phyloP scores from a whole-genome alignment of 2,113 vertebrate species.

The Gila orcuttii region DNA sequence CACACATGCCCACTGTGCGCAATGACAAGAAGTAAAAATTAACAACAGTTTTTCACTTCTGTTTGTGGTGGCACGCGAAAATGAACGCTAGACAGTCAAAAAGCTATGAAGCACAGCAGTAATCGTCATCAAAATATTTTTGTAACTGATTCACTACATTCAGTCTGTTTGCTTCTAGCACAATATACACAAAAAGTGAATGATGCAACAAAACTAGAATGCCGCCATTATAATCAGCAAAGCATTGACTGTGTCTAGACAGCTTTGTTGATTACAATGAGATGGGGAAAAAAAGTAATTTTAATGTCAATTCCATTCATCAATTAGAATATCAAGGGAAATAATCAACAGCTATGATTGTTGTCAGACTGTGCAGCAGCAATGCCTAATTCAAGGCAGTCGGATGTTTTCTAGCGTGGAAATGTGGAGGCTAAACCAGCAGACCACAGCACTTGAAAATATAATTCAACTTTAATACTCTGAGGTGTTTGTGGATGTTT shows the following conservation, averaged over 20 bases:
- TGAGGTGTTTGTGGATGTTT: conserved; percentile 15
- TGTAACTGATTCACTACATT: background rate
- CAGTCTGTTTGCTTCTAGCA: background rate
- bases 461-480: conserved; percentile 7
- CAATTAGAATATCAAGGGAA: background rate
- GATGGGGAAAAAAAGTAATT: background rate
- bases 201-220: background rate
- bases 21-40: background rate
- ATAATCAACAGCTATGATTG: background rate
- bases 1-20: background rate
- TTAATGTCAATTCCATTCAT: background rate
- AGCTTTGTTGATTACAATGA: conserved; percentile 3
- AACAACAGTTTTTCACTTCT: background rate
- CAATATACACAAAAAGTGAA: background rate
- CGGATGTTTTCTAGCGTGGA: background rate
- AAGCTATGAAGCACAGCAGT: background rate
- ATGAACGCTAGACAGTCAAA: background rate
- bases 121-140: background rate
- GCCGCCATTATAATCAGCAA: background rate
- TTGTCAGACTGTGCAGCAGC: background rate
- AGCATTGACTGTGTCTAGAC: background rate
- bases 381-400: background rate
- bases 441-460: background rate
- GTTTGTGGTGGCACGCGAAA: background rate
- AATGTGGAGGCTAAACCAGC: background rate